A percentile compares a stretch with the other conserved stretches of the same genome.
phyloP scores from a whole-genome alignment of 1,140 invertebrate species.

The Zaprionus nigranus region DNA sequence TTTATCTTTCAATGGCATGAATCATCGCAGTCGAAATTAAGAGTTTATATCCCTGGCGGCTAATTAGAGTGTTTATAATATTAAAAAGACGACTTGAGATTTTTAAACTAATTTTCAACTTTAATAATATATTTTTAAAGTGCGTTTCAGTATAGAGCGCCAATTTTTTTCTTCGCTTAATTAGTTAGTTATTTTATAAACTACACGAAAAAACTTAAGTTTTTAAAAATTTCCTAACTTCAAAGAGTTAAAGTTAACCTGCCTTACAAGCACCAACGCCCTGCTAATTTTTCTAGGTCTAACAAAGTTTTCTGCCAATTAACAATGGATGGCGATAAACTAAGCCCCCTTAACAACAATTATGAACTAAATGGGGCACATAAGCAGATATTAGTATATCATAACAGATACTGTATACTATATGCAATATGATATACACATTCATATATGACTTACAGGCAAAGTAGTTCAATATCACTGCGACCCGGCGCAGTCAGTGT shows the following conservation, averaged over 20 bases:
- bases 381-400: not conserved
- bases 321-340: not conserved
- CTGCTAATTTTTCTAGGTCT: not conserved
- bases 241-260: not conserved
- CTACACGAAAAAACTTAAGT: no score
- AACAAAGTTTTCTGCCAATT: slow-evolving; percentile 7
- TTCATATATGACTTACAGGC: slow-evolving; percentile 12
- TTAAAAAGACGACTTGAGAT: not conserved
- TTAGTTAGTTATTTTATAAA: no score
- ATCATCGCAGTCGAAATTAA: slow-evolving; percentile 9
- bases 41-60: not conserved
- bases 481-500: slow-evolving; percentile 10
- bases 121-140: no score
- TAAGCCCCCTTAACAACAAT: not conserved
- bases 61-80: not conserved
- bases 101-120: no score
- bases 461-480: slow-evolving; percentile 58
- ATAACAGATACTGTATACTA: not conserved
- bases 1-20: slow-evolving; percentile 24
- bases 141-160: not conserved
- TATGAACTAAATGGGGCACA: slow-evolving; percentile 16
- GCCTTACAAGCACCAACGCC: not conserved
- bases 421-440: not conserved
- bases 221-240: no score
- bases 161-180: not conserved